phyloP scores from a whole-genome alignment of 64 coral and sea anemone species.

The Montipora cactus region DNA sequence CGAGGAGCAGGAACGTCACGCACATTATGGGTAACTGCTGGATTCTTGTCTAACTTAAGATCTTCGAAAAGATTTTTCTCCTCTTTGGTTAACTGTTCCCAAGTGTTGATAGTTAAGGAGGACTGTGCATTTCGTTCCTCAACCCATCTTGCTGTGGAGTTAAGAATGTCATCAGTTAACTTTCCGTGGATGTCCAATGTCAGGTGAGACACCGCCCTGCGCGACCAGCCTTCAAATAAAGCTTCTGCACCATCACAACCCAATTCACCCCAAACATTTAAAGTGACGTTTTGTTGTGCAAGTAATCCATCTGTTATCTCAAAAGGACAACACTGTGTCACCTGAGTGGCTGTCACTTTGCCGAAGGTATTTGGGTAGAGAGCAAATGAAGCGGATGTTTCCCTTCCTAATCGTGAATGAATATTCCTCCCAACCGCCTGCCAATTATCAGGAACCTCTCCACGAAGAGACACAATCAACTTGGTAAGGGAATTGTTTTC shows the following conservation, averaged over 20 bases:
- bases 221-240: not conserved
- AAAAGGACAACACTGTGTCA: not conserved
- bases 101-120: not conserved
- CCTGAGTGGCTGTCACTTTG: not conserved
- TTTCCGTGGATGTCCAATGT: not conserved
- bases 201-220: not conserved
- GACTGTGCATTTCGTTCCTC: not conserved
- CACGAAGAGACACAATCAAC: not conserved
- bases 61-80: not conserved
- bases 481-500: not conserved
- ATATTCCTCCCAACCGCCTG: not conserved
- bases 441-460: conserved; percentile 16
- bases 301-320: not conserved
- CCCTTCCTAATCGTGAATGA: not conserved
- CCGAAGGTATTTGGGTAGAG: not conserved
- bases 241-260: not conserved
- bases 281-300: not conserved
- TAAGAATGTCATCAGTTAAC: not conserved
- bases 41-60: not conserved
- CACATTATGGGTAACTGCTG: not conserved
- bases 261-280: not conserved
- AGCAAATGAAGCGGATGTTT: not conserved
- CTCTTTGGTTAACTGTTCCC: not conserved
- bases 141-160: not conserved
- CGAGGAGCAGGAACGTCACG: not conserved